Conservation (phyloP, 2,113 vertebrate species). For the Stigmatopora nigra region DNA sequence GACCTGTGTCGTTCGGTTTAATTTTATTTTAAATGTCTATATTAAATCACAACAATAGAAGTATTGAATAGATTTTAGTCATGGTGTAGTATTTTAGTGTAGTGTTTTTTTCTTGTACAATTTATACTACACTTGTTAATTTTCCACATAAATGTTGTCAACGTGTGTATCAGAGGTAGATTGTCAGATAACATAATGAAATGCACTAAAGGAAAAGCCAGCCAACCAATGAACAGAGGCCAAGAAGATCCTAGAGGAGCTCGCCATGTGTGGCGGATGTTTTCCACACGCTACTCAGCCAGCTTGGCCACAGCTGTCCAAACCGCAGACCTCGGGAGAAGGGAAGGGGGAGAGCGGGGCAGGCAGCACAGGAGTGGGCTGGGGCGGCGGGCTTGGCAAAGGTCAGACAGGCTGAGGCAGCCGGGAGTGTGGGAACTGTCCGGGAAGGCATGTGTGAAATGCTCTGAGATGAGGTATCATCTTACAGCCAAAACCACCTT, state of each 20-base stretch:
- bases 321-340: conserved; percentile 73
- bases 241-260: conserved; percentile 53
- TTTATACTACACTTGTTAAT: neutral
- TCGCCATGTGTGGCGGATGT: conserved; percentile 88
- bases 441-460: conserved; percentile 75
- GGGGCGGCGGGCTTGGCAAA: conserved; percentile 67
- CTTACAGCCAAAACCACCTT: conserved; percentile 69
- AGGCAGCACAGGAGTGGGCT: conserved; percentile 43
- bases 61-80: neutral
- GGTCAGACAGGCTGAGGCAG: conserved; percentile 74
- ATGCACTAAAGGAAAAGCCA: conserved; percentile 36
- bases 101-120: neutral
- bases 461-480: conserved; percentile 68
- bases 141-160: neutral
- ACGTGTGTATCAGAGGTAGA: conserved; percentile 16
- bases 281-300: conserved; percentile 78
- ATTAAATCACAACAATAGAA: neutral
- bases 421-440: conserved; percentile 74
- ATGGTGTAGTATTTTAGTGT: neutral
- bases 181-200: conserved; percentile 27
- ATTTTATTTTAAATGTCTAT: neutral
- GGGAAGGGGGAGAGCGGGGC: conserved; percentile 48
- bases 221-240: conserved; percentile 49
- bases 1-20: neutral
- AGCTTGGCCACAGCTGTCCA: conserved; percentile 81